Evolutionary conservation across 30 jellyfish, hydroid and myxozoan genomes (phyloP), one percentile per base, ranked within the genome.

Genomic region (Hydractinia echinata): DNA sequence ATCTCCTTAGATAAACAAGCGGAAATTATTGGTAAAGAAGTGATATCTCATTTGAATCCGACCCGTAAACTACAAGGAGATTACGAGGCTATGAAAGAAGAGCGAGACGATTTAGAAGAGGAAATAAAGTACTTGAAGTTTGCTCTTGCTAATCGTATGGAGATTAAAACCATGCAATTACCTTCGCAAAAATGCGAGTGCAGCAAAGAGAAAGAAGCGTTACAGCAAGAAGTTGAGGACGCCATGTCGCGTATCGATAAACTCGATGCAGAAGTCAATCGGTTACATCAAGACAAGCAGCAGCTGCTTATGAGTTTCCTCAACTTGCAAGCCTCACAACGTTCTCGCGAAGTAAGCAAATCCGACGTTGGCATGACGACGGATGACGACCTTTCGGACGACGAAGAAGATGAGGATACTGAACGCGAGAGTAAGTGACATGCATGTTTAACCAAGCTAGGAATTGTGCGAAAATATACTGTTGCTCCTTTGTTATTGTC

Each of bases 271-370:
- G 99, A 93, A 72, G 99, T 93, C 5, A 85, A 81, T 56, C 87
- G 99, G 8, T 74, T 93, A 60, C 99, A 93, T 66, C 96, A 93
- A 67, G 99, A 93, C 88, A 93, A 93, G 72, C 96, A 93, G 68
- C 95, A 95, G 69, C 91, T 93, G 60, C 89, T 93, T 8, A 85
- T 93, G 95, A 93, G 99, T 71, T 88, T 93, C 82, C 84, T 93
- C 84, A 93, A 93, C 76, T 71, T 93, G 79, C 99, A 93, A 77
- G 99, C 99, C 4, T 95, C 99, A 13, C 84, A 92, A 53, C 82
- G 96, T 58, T 93, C 99, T 8, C 89, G 95, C 80, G 95, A 84
- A 54, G 88, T 88, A 54, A 81, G 95, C 77, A 88, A 91, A 85
- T 68, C 79, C 39, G 96, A 91, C n/a, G 82, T 55, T 30, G 55